Percentiles rank a stretch among this genome's conserved stretches.
These are phyloP conservation scores for Dione juno DNA, from an alignment of 2,888 invertebrate genomes.

Conservation along the genomic window DNA sequence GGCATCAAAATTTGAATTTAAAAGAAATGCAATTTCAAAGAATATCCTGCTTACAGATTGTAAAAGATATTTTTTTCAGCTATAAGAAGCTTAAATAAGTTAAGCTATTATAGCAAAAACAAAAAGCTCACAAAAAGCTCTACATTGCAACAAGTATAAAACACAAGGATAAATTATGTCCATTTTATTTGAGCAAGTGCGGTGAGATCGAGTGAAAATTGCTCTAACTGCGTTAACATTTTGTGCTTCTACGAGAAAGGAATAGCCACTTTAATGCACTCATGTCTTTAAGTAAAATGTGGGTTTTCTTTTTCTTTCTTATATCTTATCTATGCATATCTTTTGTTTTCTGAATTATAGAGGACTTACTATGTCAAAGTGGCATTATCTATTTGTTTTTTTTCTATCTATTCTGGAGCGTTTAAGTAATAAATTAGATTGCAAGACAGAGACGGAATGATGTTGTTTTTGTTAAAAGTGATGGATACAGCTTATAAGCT, in stretches of 20 bases:
- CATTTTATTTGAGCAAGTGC: constrained; percentile 45
- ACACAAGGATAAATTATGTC: constrained; percentile 48
- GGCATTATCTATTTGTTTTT: too few species aligned
- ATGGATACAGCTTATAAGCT: too few species aligned
- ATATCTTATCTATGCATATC: neutral
- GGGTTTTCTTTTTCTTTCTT: neutral
- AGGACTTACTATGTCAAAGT: too few species aligned
- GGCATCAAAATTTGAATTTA: too few species aligned
- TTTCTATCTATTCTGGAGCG: too few species aligned
- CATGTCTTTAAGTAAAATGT: constrained; percentile 16
- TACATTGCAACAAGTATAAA: constrained; percentile 36
- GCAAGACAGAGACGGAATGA: too few species aligned
- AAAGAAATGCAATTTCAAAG: too few species aligned
- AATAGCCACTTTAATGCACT: constrained; percentile 19
- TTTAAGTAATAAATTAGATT: too few species aligned
- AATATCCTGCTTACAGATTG: too few species aligned
- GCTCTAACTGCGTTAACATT: constrained; percentile 45
- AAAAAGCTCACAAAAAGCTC: constrained; percentile 1
- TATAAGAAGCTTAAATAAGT: constrained; percentile 15
- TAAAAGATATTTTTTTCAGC: too few species aligned
- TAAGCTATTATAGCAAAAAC: neutral
- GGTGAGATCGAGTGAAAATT: constrained; percentile 46
- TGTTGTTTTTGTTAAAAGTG: too few species aligned
- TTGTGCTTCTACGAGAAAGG: constrained; percentile 35
- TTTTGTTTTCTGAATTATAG: neutral